Percentiles rank a stretch among this genome's conserved stretches.
Conservation (phyloP, 2,888 invertebrate genomes). For the Allacma fusca region DNA sequence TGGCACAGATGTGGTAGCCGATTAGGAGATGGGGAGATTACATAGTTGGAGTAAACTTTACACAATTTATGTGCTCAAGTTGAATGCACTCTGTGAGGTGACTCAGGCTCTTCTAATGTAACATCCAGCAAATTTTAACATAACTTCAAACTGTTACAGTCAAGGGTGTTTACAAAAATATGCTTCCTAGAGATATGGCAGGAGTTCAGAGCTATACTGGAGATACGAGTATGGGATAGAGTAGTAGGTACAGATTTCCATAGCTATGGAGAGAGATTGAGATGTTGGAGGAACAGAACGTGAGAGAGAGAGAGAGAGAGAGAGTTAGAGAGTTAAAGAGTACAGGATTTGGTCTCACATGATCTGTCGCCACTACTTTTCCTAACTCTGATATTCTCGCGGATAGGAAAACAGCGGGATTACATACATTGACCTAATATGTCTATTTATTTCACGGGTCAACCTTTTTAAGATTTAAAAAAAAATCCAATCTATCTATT, state of each 20-base stretch:
- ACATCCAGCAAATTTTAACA: too few species aligned
- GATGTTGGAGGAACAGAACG: neutral
- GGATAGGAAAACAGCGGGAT: conserved; percentile 21
- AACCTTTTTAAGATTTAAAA: neutral
- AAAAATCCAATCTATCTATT: neutral
- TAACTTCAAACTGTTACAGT: too few species aligned
- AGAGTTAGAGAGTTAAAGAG: conserved; percentile 7
- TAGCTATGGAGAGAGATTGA: too few species aligned
- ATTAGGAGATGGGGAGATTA: neutral
- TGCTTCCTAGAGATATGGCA: too few species aligned
- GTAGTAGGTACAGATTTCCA: too few species aligned
- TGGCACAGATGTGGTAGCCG: neutral
- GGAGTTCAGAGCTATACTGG: too few species aligned
- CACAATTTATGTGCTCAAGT: neutral
- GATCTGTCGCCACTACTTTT: conserved; percentile 32
- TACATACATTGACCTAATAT: neutral
- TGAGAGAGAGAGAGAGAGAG: neutral
- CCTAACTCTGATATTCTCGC: conserved; percentile 37
- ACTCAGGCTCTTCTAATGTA: too few species aligned
- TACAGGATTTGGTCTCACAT: conserved; percentile 31
- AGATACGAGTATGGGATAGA: too few species aligned
- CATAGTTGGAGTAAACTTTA: too few species aligned
- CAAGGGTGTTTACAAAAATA: too few species aligned
- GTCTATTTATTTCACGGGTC: neutral
- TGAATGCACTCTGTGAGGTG: neutral